Evolutionary conservation across 2,888 invertebrate genomes (phyloP), one percentile per base, ranked within the genome.

Genomic region (Dermolepida albohirtum): DNA sequence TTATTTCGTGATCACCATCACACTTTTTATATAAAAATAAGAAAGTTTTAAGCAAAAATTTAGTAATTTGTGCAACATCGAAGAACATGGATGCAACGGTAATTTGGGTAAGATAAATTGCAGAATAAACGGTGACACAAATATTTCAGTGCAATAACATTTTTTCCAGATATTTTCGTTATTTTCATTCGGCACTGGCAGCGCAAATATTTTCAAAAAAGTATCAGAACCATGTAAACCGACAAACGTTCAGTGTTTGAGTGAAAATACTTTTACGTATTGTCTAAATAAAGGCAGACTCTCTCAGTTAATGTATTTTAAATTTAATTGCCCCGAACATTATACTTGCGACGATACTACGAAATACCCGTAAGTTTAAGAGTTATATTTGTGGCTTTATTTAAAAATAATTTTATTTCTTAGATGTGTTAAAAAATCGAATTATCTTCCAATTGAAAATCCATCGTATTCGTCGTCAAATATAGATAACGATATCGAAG

Each of bases 321-420:
- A 54, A 44, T 67, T 59, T 66, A 47, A 65, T 54, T 71, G 71
- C 29, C 67, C 65, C 1, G 43, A 59, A 22, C 65, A 65, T 40
- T 57, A 63, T 47, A 50, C 67, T 29, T 71, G 71, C 49, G 63
- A 55, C 17, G 65, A 65, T 17, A 7, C 22, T 1, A 14, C 43
- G 6, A 65, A 40, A 67, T 69, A 34, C 17, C 69, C 71, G 71
- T 71, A 71, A 69, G 69, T 69, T 50, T 8, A 39, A 7, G 5
- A 50, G 34, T 49, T 54, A 6, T 47, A 49, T 54, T 44, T 34
- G 10, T 57, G 29, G 39, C 12, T n/a, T 44, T 52, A 7, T 5
- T 29, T 14, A 2, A 17, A 52, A 54, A 12, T 5, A 8, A 12
- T 10, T 12, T 47, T 11, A 17, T 8, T 22, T 68, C 55, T 41